A percentile compares a stretch with the other conserved stretches of the same genome.
Evolutionary conservation across 2,113 vertebrate genomes (phyloP).

Genomic region (Morone saxatilis): DNA sequence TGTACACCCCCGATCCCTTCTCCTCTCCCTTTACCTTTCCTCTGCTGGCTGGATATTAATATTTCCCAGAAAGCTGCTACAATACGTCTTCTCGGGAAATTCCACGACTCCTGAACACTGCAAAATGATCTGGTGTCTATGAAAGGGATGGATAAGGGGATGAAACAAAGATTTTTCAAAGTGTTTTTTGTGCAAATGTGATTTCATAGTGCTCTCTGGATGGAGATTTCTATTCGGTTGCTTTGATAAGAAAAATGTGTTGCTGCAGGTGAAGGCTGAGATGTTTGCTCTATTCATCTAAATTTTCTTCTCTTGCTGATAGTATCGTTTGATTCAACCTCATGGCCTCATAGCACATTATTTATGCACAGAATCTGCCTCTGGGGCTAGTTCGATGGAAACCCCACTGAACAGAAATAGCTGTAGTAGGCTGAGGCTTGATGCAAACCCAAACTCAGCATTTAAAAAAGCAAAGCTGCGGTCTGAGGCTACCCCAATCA

Average conservation of each 20-base stretch:
- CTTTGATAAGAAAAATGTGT: constrained; percentile 65
- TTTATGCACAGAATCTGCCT: constrained; percentile 61
- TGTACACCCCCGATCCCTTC: constrained; percentile 49
- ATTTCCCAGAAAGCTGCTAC: constrained; percentile 80
- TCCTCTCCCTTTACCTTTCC: constrained; percentile 65
- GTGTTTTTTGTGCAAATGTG: constrained; percentile 45
- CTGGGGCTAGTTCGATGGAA: constrained; percentile 53
- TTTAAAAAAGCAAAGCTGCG: constrained; percentile 64
- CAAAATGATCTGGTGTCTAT: constrained; percentile 77
- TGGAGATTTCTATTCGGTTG: constrained; percentile 50
- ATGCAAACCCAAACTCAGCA: constrained; percentile 61
- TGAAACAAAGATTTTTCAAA: constrained; percentile 67
- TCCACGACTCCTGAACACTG: constrained; percentile 70
- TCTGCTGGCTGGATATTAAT: constrained; percentile 78
- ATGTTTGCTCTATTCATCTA: constrained; percentile 63
- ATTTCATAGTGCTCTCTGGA: constrained; percentile 57
- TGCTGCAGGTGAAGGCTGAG: constrained; percentile 68
- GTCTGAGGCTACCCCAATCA: constrained; percentile 62
- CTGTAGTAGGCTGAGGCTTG: constrained; percentile 43
- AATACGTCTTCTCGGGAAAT: constrained; percentile 82
- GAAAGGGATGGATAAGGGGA: constrained; percentile 72
- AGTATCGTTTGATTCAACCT: constrained; percentile 56
- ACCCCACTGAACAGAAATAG: constrained; percentile 62
- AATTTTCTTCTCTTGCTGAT: constrained; percentile 42
- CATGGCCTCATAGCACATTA: constrained; percentile 48